phyloP scores from a whole-genome alignment of 1,140 invertebrate species.

The Phenacoccus solenopsis region DNA sequence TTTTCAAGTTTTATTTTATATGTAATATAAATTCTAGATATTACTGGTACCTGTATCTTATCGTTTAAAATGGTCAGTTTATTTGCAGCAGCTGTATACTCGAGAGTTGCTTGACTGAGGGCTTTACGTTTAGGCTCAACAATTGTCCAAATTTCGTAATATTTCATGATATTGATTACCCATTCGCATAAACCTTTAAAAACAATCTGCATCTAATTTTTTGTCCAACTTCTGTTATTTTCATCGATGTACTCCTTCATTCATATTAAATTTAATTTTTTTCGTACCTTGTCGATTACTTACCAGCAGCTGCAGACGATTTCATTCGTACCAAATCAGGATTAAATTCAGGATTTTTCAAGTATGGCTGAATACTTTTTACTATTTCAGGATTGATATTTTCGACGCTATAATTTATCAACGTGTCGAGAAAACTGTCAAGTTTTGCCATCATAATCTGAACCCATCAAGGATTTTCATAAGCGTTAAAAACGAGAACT shows the following conservation, averaged over 20 bases:
- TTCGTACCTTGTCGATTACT: not conserved
- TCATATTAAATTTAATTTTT: not conserved
- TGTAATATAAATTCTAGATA: no score
- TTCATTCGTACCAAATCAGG: conserved; percentile 73
- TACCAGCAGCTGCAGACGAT: conserved; percentile 76
- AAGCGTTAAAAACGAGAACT: not conserved
- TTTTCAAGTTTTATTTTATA: no score
- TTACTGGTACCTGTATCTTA: conserved; percentile 20
- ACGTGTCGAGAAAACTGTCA: conserved; percentile 71
- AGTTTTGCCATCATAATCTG: conserved; percentile 62
- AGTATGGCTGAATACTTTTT: conserved; percentile 47
- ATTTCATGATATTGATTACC: conserved; percentile 86
- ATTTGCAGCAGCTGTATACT: conserved; percentile 63
- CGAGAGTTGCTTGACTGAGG: conserved; percentile 68
- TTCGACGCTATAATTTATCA: conserved; percentile 87
- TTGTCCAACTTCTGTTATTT: no score
- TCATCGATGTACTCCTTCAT: not conserved
- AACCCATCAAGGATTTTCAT: conserved; percentile 21
- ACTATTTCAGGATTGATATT: conserved; percentile 80
- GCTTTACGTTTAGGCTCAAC: conserved; percentile 78
- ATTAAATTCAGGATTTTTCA: conserved; percentile 56
- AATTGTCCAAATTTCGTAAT: conserved; percentile 81
- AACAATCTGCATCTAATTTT: no score
- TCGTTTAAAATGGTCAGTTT: conserved; percentile 53
- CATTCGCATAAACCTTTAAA: conserved; percentile 63